Conservation (phyloP, 2,797 vertebrate species). For the Ctenochaetus hawaiiensis region DNA sequence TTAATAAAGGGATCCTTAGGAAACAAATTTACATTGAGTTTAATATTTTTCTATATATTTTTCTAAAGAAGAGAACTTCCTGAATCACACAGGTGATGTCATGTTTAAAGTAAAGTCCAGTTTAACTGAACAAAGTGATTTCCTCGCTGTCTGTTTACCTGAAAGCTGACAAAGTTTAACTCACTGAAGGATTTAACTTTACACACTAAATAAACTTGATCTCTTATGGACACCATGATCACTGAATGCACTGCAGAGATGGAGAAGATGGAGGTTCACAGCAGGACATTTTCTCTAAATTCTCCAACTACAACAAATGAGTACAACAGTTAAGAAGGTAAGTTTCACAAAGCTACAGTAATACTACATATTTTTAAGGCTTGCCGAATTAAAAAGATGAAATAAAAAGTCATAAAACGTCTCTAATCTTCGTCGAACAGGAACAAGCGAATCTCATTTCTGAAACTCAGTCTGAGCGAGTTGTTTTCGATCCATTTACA, state of each 20-base stretch:
- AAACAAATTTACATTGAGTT: not conserved
- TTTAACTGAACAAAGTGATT: no score
- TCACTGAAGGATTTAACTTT: not conserved
- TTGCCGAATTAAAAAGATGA: not conserved
- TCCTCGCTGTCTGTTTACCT: not conserved
- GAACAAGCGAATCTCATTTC: fast-evolving
- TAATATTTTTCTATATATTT: not conserved
- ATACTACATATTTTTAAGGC: not conserved
- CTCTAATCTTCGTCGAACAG: not conserved
- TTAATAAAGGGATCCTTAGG: no score
- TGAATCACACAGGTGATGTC: not conserved
- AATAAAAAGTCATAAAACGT: not conserved
- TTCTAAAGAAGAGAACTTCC: no score
- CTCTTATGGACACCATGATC: not conserved
- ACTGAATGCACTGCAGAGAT: not conserved
- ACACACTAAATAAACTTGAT: not conserved
- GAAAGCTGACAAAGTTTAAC: not conserved
- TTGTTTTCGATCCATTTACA: no score
- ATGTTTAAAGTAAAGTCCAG: no score
- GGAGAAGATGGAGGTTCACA: not conserved
- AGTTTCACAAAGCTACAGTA: not conserved
- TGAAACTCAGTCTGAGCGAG: no score
- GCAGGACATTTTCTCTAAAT: not conserved
- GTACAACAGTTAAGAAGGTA: not conserved
- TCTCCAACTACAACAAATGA: no score